A percentile compares a stretch with the other conserved stretches of the same genome.
Conservation (phyloP, 2,113 vertebrate genomes). For the Parus major region DNA sequence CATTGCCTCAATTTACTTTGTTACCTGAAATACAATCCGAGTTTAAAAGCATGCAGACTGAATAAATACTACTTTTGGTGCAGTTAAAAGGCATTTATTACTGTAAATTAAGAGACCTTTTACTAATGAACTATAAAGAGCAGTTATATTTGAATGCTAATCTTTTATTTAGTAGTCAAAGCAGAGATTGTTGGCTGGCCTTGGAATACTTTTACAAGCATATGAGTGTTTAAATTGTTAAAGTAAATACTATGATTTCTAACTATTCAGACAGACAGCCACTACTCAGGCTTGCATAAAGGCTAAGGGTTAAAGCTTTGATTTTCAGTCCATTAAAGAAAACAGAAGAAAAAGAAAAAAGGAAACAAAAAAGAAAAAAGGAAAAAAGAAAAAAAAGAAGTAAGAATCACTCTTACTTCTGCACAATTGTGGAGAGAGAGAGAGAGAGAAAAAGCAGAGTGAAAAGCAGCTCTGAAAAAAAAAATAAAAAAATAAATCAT, state of each 20-base stretch:
- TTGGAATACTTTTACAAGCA: conserved; percentile 47
- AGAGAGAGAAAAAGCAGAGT: not conserved
- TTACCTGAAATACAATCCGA: conserved; percentile 60
- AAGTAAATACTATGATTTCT: conserved; percentile 35
- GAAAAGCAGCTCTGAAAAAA: conserved; percentile 47
- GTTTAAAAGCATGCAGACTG: conserved; percentile 65
- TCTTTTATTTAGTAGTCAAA: conserved; percentile 48
- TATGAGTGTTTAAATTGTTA: conserved; percentile 44
- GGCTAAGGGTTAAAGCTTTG: conserved; percentile 27
- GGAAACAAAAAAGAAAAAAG: not conserved
- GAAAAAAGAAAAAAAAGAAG: not conserved
- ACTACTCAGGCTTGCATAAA: conserved; percentile 34
- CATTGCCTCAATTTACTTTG: conserved; percentile 4
- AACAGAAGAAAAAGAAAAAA: conserved; percentile 10
- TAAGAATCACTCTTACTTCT: conserved; percentile 55
- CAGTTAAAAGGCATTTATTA: conserved; percentile 25
- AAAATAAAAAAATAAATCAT: not conserved
- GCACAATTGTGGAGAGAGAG: conserved; percentile 13
- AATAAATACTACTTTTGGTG: conserved; percentile 35
- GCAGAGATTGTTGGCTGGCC: conserved; percentile 44
- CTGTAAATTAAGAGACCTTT: conserved; percentile 23
- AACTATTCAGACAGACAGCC: conserved; percentile 24
- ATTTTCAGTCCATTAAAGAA: conserved; percentile 51
- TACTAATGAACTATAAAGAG: conserved; percentile 27
- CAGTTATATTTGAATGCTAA: conserved; percentile 35